Evolutionary conservation across 2,888 invertebrate species (phyloP), one percentile per base, ranked within the genome.

Genomic region (Nomada flava): DNA sequence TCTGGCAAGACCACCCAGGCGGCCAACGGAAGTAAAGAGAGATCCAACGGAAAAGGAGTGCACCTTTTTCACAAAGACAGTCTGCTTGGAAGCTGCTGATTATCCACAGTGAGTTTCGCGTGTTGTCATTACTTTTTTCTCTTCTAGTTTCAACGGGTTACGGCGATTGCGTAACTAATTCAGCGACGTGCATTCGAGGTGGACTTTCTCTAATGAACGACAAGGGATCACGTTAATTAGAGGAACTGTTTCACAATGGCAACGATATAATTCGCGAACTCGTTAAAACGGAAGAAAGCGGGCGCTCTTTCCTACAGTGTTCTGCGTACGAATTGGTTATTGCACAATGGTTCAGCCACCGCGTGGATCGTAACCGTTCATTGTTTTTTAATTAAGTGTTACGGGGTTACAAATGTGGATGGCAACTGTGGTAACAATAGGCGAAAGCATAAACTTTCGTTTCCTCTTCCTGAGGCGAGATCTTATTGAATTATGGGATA

Each of bases 1-100:
- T 0, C 29, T 89, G 20, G 86, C 82, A n/a, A 89, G 92, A 79
- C 91, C 93, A 36, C 79, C 87, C 47, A 92, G 92, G 82, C 86
- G 91, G 64, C 93, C 75, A 26, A 82, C 77, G 70, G 84, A 94
- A 90, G 74, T 93, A 88, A 88, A 90, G 76, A 90, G 91, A 62
- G 89, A 89, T 60, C 92, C 93, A 3, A 90, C 94, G 13, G 92
- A 92, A 74, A 87, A 93, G 89, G 91, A 95, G 69, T 96, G 96
- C 90, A 96, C 96, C 89, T 95, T 96, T 83, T 96, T 97, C 89
- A 96, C 96, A 4, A 96, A 96, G 88, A 96, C 96, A 2, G 94
- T 97, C 89, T 97, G 97, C 91, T 94, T 97, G 70, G 96, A 96
- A 83, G 95, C 96, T 29, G 95, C 95, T 13, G 96, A 97, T 91